Base-by-base conservation (phyloP, 2,797 vertebrate genomes). In the Selene dorsalis region DNA sequence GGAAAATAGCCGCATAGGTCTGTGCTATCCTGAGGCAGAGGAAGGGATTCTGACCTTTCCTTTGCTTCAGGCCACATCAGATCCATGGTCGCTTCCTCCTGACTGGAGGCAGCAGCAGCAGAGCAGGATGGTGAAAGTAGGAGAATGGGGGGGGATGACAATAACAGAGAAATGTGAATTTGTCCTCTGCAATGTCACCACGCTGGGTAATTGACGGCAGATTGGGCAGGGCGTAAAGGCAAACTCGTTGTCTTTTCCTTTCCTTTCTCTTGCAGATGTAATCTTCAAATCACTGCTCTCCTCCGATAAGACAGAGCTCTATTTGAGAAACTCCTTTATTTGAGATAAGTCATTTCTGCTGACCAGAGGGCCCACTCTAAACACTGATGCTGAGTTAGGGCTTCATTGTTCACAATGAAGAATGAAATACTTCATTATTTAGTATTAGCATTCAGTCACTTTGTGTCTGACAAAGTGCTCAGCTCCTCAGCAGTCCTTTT, bases 131-230 rank as follows among this genome's bases (percentile, higher is more conserved):
- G 80, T 76, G 67, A 64, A 39, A 84, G 69, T 71, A 84, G 52
- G 66, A 75, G 71, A 64, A 72, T 0, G 70, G 64, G 35, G 56
- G 59, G 64, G 55, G 80, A 82, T 69, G 88, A 86, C 87, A 85
- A 85, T 81, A 82, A 87, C 78, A 20, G 73, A 83, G 80, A 84
- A 86, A 90, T 88, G 58, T 56, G 83, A 91, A 82, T 92, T 90
- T 90, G 91, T 94, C 93, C 93, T 94, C 89, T 74, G 69, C 93
- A 94, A 93, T 93, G 94, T 94, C 93, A 92, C 84, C 79, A 79
- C 79, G 22, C 53, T 61, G 82, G 77, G 77, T 82, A 85, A 89
- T 77, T 90, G 86, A 85, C 72, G 38, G 73, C 41, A 32, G 56
- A 62, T 79, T 57, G 75, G 57, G 68, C 6, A 47, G 70, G 55